Base-by-base conservation (phyloP, 2,797 vertebrate species). In the Rachycentron canadum region DNA sequence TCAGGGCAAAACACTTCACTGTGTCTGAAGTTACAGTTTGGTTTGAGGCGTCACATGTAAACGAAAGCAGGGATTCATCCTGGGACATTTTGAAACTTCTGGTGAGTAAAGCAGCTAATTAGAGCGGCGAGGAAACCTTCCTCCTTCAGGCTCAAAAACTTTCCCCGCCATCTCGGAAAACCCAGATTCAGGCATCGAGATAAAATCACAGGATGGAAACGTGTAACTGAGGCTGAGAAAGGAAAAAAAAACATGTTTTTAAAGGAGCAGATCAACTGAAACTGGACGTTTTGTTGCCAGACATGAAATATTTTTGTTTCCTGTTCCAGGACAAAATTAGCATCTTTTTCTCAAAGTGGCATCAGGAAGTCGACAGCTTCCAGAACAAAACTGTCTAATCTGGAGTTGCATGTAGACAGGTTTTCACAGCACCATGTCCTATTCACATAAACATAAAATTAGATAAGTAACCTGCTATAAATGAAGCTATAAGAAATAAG, bases 101-200 rank as follows among this genome's bases (percentile, higher is more conserved):
- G 65, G 65, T 34, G 49, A 56, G 40, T 61, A 9, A 66, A 77
- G 43, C 56, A 47, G 28, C 65, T 81, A 62, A 84, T 84, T 67
- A 78, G 38, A 70, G 56, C 41, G 8, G 7, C 19, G 17, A 43
- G 41, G 41, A 64, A 41, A 32, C 14, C 1, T 40, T 30, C 16
- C 58, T 63, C 53, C 52, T 76, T n/a, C 43, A 64, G 64, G 56
- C 68, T 32, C n/a, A 36, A 34, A 47, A 69, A 65, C 21, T 1
- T 36, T 59, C 28, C 21, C 45, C 59, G 21, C 32, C 49, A n/a
- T 30, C 59, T 21, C 16, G 0, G 41, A 11, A 43, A 43, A 21
- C 43, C 43, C 17, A 21, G 17, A 21, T 47, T 21, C 17, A 47
- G 43, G 43, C 19, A 8, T 21, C 43, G 11, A 59, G 30, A 57